These are phyloP conservation scores for Deladenus siricidicola DNA, from an alignment of 2,888 invertebrate species.

Conservation along the genomic window DNA sequence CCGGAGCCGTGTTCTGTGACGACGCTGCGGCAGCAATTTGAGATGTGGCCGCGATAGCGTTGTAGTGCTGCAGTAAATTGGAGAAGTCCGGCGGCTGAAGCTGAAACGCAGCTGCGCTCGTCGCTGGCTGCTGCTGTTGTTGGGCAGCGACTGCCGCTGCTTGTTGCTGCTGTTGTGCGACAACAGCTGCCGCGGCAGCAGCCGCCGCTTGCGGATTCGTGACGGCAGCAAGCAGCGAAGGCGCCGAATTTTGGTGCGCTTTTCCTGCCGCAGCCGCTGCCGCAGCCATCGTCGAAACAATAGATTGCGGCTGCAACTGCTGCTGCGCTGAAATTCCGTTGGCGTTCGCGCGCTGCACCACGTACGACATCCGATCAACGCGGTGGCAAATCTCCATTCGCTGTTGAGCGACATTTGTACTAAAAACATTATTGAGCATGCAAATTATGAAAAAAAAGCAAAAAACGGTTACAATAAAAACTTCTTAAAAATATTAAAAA, in stretches of 20 bases:
- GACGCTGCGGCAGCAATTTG: conserved; percentile 14
- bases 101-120: conserved; percentile 4
- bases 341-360: conserved; percentile 9
- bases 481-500: background rate
- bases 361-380: conserved; percentile 18
- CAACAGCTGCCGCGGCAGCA: conserved; percentile 17
- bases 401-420: conserved; percentile 30
- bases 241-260: conserved; percentile 6
- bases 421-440: conserved; percentile 17
- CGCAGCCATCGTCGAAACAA: background rate
- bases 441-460: too few relatives aligned
- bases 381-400: conserved; percentile 47
- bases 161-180: too few relatives aligned
- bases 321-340: conserved; percentile 17
- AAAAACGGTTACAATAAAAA: background rate
- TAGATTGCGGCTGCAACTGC: conserved; percentile 14
- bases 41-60: conserved; percentile 29
- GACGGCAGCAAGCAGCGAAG: conserved; percentile 3
- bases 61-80: conserved; percentile 29
- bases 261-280: conserved; percentile 11
- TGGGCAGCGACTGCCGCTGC: conserved; percentile 19
- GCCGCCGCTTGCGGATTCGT: conserved; percentile 1
- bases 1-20: conserved; percentile 10
- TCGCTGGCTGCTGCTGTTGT: conserved; percentile 3
- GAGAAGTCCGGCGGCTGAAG: conserved; percentile 14